phyloP scores from a whole-genome alignment of 2,797 vertebrate genomes.

The Sciurus carolinensis region DNA sequence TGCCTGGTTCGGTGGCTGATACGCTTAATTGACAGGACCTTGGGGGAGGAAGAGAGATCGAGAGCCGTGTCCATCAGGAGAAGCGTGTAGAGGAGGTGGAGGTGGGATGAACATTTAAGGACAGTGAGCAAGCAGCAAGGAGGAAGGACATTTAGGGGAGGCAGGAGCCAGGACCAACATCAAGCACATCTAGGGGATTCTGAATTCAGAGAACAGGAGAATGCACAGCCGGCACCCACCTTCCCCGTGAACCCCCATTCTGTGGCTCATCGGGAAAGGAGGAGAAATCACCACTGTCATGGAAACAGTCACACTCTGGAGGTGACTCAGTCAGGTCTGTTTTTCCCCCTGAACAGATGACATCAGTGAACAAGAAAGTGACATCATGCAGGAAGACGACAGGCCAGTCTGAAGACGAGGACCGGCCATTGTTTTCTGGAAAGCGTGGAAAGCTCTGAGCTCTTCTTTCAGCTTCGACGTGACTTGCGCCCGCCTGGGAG shows the following conservation, averaged over 20 bases:
- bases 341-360: constrained; percentile 81
- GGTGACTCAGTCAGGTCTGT: not conserved
- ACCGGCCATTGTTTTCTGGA: not conserved
- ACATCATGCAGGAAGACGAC: constrained; percentile 14
- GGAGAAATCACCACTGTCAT: not conserved
- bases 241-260: not conserved
- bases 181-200: not conserved
- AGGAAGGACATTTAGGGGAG: not conserved
- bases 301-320: not conserved
- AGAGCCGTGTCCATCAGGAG: not conserved
- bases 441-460: not conserved
- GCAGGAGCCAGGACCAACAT: not conserved
- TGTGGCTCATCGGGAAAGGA: not conserved
- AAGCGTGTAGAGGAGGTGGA: not conserved
- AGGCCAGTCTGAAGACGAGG: constrained; percentile 72
- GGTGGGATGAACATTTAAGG: not conserved
- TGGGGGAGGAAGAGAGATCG: not conserved
- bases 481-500: not conserved
- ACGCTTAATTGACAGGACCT: not conserved
- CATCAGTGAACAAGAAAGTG: rapidly evolving
- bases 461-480: constrained; percentile 49
- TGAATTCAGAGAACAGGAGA: not conserved
- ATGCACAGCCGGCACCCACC: too few species aligned
- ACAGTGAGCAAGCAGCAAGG: not conserved
- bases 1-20: not conserved